Base-by-base conservation (phyloP, 2,797 vertebrate species). In the Darevskia nairensis region DNA sequence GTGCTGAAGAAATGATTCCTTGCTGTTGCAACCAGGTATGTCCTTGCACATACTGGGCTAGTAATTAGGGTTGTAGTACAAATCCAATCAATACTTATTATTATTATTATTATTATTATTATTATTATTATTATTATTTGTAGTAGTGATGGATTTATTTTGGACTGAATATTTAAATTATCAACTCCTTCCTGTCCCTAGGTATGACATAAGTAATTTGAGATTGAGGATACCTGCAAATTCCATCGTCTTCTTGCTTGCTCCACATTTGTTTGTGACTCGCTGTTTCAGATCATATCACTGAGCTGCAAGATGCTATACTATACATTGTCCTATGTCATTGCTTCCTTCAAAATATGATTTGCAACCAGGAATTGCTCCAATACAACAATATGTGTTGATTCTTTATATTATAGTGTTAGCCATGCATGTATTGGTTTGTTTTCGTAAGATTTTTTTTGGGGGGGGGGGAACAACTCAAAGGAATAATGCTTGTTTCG, bases 401-500 rank as follows among this genome's bases (percentile, higher is more conserved):
- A 10, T 25, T 74, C 3, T 84, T 35, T 75, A 35, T 66, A 82
- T 46, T 66, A 86, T 3, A 32, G 4, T 90, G 35, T 86, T 89
- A 78, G 5, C 68, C 35, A 69, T 29, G 44, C n/a, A 85, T 66
- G 59, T 0, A 85, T 23, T 10, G 85, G 84, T 68, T 9, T 66
- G 9, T 32, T 6, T 64, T 87, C 32, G 35, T 87, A 50, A 32
- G 3, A 55, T 13, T 15, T 41, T 41, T 41, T 41, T 41, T 4
- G 1, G 13, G 13, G 13, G 50, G 11, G 11, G 1, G 80, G 4
- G 11, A 80, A 84, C 83, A n/a, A 0, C 6, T 8, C 80, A 27
- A 32, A 79, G 91, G 86, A 89, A 44, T 15, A 86, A 88, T 85
- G 9, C 68, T 85, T 94, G 90, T 72, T 90, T 39, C 81, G 76